phyloP scores from a whole-genome alignment of 2,888 invertebrate genomes.

The Drosophila monieri region DNA sequence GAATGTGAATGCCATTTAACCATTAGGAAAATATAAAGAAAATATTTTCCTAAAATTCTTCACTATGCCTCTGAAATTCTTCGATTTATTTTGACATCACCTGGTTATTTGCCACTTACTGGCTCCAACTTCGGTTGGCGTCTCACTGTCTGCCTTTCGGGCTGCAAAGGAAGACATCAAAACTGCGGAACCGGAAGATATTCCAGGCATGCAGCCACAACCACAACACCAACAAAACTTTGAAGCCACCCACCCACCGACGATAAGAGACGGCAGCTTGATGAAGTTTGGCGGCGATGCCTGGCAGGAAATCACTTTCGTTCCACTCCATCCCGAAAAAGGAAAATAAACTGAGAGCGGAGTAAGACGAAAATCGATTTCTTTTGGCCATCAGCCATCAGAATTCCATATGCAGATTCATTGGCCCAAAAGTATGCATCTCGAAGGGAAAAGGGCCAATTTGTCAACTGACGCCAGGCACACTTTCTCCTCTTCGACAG shows the following conservation, averaged over 20 bases:
- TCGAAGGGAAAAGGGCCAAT: conserved; percentile 54
- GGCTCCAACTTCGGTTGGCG: not conserved
- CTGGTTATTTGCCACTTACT: conserved; percentile 63
- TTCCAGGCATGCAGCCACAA: conserved; percentile 60
- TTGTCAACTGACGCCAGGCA: conserved; percentile 42
- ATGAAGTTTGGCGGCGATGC: conserved; percentile 39
- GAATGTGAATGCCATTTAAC: not conserved
- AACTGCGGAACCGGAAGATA: conserved; percentile 72
- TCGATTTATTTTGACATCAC: conserved; percentile 23
- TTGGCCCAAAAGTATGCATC: conserved; percentile 61
- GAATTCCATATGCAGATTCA: conserved; percentile 64
- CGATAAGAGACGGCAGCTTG: conserved; percentile 54
- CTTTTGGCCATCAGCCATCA: conserved; percentile 57
- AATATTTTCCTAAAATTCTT: conserved; percentile 3
- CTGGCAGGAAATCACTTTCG: conserved; percentile 67
- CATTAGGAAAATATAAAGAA: not conserved
- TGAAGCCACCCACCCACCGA: conserved; percentile 2
- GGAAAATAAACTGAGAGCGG: conserved; percentile 1
- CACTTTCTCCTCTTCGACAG: conserved; percentile 1
- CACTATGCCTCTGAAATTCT: conserved; percentile 5
- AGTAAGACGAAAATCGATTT: conserved; percentile 60
- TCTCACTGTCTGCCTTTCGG: not conserved
- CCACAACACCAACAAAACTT: conserved; percentile 1
- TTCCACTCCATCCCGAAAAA: not conserved
- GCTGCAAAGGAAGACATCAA: conserved; percentile 71